phyloP scores from a whole-genome alignment of 2,888 invertebrate genomes.

The Deilephila porcellus region DNA sequence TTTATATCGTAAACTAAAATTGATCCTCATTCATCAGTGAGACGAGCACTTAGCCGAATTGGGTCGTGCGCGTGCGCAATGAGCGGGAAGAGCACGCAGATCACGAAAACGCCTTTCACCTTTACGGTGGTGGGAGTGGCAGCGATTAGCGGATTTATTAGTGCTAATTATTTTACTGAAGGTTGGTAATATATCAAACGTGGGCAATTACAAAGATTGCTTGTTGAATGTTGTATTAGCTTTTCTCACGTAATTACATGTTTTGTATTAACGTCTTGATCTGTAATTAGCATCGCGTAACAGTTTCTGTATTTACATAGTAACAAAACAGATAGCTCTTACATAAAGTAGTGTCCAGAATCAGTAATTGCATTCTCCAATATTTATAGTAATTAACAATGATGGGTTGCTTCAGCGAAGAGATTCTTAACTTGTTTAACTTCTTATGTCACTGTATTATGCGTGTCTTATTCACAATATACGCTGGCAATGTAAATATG shows the following conservation, averaged over 20 bases:
- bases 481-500: constrained; percentile 2
- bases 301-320: neutral
- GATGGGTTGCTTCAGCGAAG: no score
- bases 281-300: neutral
- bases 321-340: neutral
- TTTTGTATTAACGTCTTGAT: constrained; percentile 12
- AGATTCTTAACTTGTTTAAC: neutral
- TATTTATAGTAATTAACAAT: no score
- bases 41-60: constrained; percentile 67
- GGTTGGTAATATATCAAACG: constrained; percentile 20
- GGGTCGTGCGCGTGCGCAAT: constrained; percentile 58
- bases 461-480: neutral
- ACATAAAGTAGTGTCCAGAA: neutral
- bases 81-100: constrained; percentile 50
- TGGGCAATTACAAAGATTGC: neutral
- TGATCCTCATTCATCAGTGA: constrained; percentile 67
- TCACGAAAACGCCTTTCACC: constrained; percentile 63
- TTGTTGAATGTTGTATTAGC: constrained; percentile 6
- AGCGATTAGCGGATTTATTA: constrained; percentile 34
- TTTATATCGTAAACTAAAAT: constrained; percentile 55
- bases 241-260: constrained; percentile 15
- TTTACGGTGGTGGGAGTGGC: constrained; percentile 41
- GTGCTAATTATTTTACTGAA: constrained; percentile 22
- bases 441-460: neutral
- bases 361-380: no score